These are phyloP conservation scores for Emydocephalus ijimae DNA, from an alignment of 2,113 vertebrate genomes.

Conservation along the genomic window DNA sequence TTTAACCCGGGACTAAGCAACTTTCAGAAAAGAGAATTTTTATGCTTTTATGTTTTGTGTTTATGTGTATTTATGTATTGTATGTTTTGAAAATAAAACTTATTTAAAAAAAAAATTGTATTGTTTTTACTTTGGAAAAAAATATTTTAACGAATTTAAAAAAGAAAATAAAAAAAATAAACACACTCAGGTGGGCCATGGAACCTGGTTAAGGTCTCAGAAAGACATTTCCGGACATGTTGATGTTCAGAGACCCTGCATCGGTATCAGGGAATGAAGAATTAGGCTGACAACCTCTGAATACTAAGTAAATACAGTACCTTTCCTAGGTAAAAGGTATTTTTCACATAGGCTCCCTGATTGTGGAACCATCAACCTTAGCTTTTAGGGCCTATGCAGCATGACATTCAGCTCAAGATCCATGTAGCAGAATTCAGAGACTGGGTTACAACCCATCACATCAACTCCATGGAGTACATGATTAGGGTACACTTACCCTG, in stretches of 20 bases:
- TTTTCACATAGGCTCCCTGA: neutral
- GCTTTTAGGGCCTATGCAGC: neutral
- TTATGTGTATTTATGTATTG: too few species aligned
- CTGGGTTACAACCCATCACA: neutral
- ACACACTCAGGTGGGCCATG: neutral
- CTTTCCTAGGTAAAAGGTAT: neutral
- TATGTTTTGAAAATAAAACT: too few species aligned
- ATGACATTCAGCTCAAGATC: accelerated
- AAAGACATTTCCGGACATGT: neutral
- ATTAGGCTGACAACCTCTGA: neutral
- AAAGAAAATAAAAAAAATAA: neutral
- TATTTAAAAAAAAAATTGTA: too few species aligned
- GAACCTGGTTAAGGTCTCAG: neutral
- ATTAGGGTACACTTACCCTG: constrained; percentile 75
- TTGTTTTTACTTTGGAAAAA: neutral
- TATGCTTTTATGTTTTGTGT: too few species aligned
- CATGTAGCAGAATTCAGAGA: neutral
- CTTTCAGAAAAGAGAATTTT: too few species aligned
- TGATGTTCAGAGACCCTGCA: neutral
- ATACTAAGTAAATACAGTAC: neutral
- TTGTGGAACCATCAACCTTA: neutral
- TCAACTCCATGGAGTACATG: neutral
- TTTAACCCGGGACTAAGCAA: too few species aligned
- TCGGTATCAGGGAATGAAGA: neutral
- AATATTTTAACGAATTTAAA: neutral